Percentiles rank a stretch among this genome's conserved stretches.
Evolutionary conservation across 53 echinoderm and acorn worm species (phyloP).

Genomic region (Hippasteria phrygiana): DNA sequence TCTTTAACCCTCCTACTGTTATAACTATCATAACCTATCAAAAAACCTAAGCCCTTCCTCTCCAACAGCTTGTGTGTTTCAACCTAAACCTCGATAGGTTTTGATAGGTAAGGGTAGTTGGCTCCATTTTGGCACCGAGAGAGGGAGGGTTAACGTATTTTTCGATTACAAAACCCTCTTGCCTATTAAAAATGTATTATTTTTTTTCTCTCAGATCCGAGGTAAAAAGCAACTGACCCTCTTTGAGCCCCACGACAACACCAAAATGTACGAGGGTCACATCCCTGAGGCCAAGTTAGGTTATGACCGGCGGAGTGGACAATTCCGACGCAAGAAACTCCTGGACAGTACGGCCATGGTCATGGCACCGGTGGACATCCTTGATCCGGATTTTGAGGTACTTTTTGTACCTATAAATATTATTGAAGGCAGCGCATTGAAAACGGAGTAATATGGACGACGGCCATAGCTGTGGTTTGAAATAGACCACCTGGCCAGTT

Average conservation of each 20-base stretch:
- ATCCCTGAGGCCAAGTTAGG: slow-evolving; percentile 91
- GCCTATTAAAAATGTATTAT: background rate
- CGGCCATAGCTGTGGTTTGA: too few relatives aligned
- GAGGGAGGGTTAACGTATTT: too few relatives aligned
- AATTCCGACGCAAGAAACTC: slow-evolving; percentile 89
- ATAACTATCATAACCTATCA: too few relatives aligned
- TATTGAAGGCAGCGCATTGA: background rate
- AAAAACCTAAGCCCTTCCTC: too few relatives aligned
- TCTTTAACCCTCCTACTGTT: too few relatives aligned
- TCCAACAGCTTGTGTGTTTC: too few relatives aligned
- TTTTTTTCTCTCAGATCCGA: slow-evolving; percentile 68
- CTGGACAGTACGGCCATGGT: slow-evolving; percentile 96
- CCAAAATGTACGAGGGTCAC: slow-evolving; percentile 89
- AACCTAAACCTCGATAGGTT: too few relatives aligned
- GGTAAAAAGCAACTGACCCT: slow-evolving; percentile 86
- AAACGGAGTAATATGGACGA: background rate
- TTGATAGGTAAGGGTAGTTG: too few relatives aligned
- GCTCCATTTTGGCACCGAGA: too few relatives aligned
- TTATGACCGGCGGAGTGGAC: slow-evolving; percentile 60
- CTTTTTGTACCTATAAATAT: background rate
- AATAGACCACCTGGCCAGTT: too few relatives aligned
- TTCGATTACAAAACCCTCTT: too few relatives aligned
- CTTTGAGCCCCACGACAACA: slow-evolving; percentile 96
- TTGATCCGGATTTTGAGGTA: slow-evolving; percentile 84
- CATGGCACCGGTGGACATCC: slow-evolving; percentile 90